Conservation (phyloP, 2,888 invertebrate species). For the Epinotia nisella region DNA sequence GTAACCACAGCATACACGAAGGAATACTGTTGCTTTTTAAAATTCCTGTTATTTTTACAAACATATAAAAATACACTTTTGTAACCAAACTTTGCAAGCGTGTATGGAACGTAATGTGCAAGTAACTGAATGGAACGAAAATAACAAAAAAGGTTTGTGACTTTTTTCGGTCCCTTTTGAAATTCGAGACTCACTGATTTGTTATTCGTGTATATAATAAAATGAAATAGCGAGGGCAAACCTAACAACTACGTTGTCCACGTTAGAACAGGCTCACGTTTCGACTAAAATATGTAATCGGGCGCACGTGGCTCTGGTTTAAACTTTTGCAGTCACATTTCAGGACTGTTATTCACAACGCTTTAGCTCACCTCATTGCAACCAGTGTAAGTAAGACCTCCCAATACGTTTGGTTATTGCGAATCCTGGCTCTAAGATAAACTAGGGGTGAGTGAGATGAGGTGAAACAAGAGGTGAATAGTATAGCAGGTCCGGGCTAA, state of each 20-base stretch:
- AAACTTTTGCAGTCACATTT: slow-evolving; percentile 23
- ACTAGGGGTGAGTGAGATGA: not conserved
- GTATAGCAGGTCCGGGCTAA: slow-evolving; percentile 13
- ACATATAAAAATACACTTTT: not conserved
- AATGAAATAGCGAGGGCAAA: not conserved
- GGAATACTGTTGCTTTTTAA: not conserved
- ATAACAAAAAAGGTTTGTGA: not conserved
- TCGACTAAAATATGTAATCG: slow-evolving; percentile 27
- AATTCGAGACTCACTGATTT: not conserved
- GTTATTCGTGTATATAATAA: not conserved
- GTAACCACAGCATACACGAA: too few relatives aligned
- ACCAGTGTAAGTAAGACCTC: not conserved
- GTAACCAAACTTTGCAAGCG: not conserved
- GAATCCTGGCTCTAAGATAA: not conserved
- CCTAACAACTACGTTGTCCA: not conserved
- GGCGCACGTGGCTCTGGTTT: slow-evolving; percentile 23
- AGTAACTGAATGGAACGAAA: not conserved
- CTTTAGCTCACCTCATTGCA: not conserved
- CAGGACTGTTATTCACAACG: not conserved
- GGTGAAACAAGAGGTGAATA: slow-evolving; percentile 3
- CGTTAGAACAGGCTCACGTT: not conserved
- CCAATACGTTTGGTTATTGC: not conserved
- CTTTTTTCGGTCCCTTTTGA: not conserved
- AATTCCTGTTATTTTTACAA: not conserved
- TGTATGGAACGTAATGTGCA: too few relatives aligned